Conservation (phyloP, 1,140 invertebrate species). For the Harlomillsia oculata region DNA sequence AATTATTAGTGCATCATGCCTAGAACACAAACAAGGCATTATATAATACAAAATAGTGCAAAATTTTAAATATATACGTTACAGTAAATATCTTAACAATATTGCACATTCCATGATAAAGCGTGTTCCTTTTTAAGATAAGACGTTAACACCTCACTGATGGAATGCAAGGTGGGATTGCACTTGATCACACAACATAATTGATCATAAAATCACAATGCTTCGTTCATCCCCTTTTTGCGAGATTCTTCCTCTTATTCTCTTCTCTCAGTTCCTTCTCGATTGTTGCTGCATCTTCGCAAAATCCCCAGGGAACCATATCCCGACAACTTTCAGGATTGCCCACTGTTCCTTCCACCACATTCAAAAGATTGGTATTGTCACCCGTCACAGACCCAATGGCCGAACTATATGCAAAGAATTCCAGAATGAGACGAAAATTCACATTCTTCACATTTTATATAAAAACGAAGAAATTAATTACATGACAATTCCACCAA, state of each 20-base stretch:
- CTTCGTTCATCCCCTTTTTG: too few relatives aligned
- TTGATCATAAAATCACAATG: too few relatives aligned
- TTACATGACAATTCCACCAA: slow-evolving; percentile 24
- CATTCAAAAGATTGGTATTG: slow-evolving; percentile 3
- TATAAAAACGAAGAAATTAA: not conserved
- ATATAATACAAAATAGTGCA: too few relatives aligned
- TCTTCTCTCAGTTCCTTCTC: not conserved
- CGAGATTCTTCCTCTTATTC: too few relatives aligned
- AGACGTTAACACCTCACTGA: not conserved
- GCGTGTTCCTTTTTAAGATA: not conserved
- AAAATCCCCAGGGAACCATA: slow-evolving; percentile 16
- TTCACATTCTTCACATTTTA: not conserved
- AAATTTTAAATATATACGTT: too few relatives aligned
- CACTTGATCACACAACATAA: too few relatives aligned
- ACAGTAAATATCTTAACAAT: too few relatives aligned
- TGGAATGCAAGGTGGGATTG: too few relatives aligned
- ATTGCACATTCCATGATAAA: too few relatives aligned
- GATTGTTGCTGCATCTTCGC: not conserved
- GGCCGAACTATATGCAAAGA: not conserved
- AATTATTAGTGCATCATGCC: too few relatives aligned
- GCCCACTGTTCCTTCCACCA: slow-evolving; percentile 12
- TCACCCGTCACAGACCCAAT: slow-evolving; percentile 14
- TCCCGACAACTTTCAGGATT: slow-evolving; percentile 24
- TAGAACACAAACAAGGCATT: too few relatives aligned
- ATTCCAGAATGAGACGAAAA: not conserved